Evolutionary conservation across 2,888 invertebrate genomes (phyloP), one percentile per base, ranked within the genome.

Genomic region (Emmelina monodactyla): DNA sequence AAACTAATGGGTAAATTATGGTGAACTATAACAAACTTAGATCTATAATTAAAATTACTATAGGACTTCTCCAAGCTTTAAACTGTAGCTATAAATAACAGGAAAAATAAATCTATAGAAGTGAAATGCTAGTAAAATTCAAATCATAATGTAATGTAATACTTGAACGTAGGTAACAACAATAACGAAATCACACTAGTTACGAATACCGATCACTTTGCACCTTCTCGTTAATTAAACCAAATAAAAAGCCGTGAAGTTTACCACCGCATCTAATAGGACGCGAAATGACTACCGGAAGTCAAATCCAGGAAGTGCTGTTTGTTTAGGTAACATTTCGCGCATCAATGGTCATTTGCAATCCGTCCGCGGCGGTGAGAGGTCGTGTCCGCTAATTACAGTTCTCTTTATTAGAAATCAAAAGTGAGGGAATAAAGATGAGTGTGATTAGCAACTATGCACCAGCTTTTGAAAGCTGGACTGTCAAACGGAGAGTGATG

Each of bases 301-400:
- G 46, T 52, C 25, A 25, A 46, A 50, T 32, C 42, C 50, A 65
- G 69, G 70, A 70, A 70, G 59, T 53, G 51, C 43, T 14, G 16
- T 43, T 51, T 49, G 40, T 58, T 61, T 62, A 64, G 61, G 59
- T 64, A 70, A 62, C 49, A 40, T 37, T 41, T 55, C 53, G 45
- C 58, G 58, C 49, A 46, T 50, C 49, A 60, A 48, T 56, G 55
- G 44, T 32, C 64, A 63, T 58, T 65, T 37, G 38, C 32, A 47
- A 61, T 55, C 62, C 61, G 51, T 50, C 39, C 44, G 47, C 42
- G 45, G 55, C 32, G 40, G 40, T 36, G 57, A 35, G 29, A 46
- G 46, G 58, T 50, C 61, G 62, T 51, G 40, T 22, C 28, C 36
- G 32, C 19, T 40, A 37, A 31, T 37, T 30, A 32, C 44, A 40